Evolutionary conservation across 2,113 vertebrate genomes (phyloP), one percentile per base, ranked within the genome.

Genomic region (Megaceryle maxima): DNA sequence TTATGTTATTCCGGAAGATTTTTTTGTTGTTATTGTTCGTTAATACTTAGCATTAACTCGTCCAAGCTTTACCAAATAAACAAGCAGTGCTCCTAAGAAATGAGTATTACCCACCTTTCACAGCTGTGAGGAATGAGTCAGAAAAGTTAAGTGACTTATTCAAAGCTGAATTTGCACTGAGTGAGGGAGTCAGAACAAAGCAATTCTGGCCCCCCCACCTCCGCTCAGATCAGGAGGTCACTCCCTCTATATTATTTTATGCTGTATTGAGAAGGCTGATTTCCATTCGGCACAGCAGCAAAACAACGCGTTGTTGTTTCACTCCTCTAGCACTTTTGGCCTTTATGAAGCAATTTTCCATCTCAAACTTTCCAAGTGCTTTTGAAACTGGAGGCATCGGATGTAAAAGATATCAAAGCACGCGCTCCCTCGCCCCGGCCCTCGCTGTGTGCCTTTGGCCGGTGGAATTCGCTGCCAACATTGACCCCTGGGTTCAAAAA

Each of bases 281-380:
- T 92, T 83, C 90, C 50, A 72, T 73, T 53, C 78, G 94, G 81
- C 88, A 75, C 26, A 86, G 69, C 80, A 60, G 51, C 88, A 64
- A 21, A 77, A 57, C 88, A 67, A 68, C 2, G 0, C n/a, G 41
- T 63, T 59, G 41, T 91, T 90, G 86, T 88, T 95, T 96, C 92
- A 37, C 43, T 94, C 88, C 76, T 72, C 48, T 2, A 2, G 56
- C 26, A 33, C 91, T 88, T 80, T 50, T 92, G 90, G 92, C 95
- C 92, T 96, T 90, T 81, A 53, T 67, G 85, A 68, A 11, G 90
- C 64, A 13, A 59, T 83, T 97, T 97, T 96, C 95, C 96, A 55
- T 68, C 95, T 81, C 83, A 26, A 21, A 55, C 76, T 94, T 88
- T 93, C 92, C 83, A 17, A 92, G 74, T 8, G 73, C 76, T 87